Evolutionary conservation across 2,113 vertebrate species (phyloP).

Genomic region (Tragelaphus imberbis): DNA sequence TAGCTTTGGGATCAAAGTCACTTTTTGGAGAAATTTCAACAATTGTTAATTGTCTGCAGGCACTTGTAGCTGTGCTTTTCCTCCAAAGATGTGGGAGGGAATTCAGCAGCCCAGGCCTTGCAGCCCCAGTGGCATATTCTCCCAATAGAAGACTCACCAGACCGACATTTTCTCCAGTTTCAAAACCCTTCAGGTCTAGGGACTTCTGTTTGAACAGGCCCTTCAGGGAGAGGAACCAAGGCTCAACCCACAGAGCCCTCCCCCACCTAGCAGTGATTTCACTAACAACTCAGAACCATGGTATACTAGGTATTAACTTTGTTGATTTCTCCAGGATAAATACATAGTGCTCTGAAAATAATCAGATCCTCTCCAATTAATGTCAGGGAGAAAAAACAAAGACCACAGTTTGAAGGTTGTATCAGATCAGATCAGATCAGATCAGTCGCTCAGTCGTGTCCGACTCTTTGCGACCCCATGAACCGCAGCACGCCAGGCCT

Average conservation of each 20-base stretch:
- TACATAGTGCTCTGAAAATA: background rate
- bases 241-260: background rate
- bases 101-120: background rate
- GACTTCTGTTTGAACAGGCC: background rate
- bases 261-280: background rate
- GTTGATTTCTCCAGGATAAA: background rate
- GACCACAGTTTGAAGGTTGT: background rate
- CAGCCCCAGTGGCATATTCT: background rate
- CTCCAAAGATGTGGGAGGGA: background rate
- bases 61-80: background rate
- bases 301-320: background rate
- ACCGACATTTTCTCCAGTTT: rapidly evolving
- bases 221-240: background rate
- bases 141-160: rapidly evolving
- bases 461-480: no score
- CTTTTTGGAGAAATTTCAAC: background rate
- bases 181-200: background rate
- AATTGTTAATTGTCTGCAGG: background rate
- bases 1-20: background rate
- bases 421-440: no score
- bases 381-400: background rate
- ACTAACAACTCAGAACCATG: background rate
- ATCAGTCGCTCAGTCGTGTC: no score
- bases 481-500: no score
- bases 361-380: background rate